Evolutionary conservation across 2,113 vertebrate species (phyloP).

Genomic region (Bos taurus): ARS-UCD2.0 NC_037329.1:47442001-47442500

Average conservation of each 20-base stretch:
- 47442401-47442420: background rate
- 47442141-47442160: background rate
- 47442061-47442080: background rate
- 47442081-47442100: background rate
- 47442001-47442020: background rate
- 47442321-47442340: background rate
- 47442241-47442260: slow-evolving; percentile 24
- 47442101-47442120: background rate
- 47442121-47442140: background rate
- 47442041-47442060: background rate
- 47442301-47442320: slow-evolving; percentile 1
- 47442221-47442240: background rate
- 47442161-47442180: background rate
- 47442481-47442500: background rate
- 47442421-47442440: background rate
- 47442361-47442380: background rate
- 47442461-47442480: background rate
- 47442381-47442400: background rate
- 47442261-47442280: background rate
- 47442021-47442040: background rate
- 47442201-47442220: background rate
- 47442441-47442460: background rate
- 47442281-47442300: background rate
- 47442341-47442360: background rate
- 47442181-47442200: background rate